Evolutionary conservation across 2,888 invertebrate species (phyloP).

Genomic region (Yponomeuta plumbellus): DNA sequence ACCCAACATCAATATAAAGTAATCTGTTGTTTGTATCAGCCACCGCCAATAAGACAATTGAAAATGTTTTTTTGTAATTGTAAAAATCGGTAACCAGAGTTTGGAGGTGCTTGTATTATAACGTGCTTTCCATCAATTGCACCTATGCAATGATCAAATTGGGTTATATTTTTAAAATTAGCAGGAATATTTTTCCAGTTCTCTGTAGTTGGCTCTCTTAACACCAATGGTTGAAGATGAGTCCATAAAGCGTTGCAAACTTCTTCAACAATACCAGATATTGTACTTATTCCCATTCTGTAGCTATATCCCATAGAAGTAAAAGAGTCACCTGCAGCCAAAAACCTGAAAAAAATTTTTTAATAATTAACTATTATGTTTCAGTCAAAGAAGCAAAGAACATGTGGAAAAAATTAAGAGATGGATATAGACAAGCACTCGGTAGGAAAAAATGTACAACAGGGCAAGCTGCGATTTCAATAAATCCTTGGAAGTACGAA

Average conservation of each 20-base stretch:
- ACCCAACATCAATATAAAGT: constrained; percentile 7
- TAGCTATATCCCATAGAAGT: constrained; percentile 18
- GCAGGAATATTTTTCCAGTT: constrained; percentile 10
- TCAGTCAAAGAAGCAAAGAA: constrained; percentile 28
- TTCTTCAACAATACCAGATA: constrained; percentile 20
- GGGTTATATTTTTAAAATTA: constrained; percentile 4
- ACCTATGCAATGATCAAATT: constrained; percentile 21
- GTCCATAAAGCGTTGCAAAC: constrained; percentile 25
- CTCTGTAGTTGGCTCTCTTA: constrained; percentile 17
- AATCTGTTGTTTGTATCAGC: constrained; percentile 20
- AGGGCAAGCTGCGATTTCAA: constrained; percentile 20
- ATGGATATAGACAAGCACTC: constrained; percentile 29
- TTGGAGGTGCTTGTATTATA: constrained; percentile 19
- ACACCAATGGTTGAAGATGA: constrained; percentile 21
- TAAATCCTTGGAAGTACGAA: constrained; percentile 27
- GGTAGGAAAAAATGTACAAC: constrained; percentile 24
- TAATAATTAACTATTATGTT: constrained; percentile 21
- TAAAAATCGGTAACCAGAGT: constrained; percentile 25
- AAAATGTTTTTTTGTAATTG: constrained; percentile 25
- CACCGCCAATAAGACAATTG: constrained; percentile 25
- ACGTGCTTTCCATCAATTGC: constrained; percentile 21
- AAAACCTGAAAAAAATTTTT: constrained; percentile 19
- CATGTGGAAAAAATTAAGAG: constrained; percentile 26
- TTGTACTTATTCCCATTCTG: constrained; percentile 25
- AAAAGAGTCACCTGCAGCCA: constrained; percentile 24